Conservation (phyloP, 2,797 vertebrate species). For the Aselliscus stoliczkanus region DNA sequence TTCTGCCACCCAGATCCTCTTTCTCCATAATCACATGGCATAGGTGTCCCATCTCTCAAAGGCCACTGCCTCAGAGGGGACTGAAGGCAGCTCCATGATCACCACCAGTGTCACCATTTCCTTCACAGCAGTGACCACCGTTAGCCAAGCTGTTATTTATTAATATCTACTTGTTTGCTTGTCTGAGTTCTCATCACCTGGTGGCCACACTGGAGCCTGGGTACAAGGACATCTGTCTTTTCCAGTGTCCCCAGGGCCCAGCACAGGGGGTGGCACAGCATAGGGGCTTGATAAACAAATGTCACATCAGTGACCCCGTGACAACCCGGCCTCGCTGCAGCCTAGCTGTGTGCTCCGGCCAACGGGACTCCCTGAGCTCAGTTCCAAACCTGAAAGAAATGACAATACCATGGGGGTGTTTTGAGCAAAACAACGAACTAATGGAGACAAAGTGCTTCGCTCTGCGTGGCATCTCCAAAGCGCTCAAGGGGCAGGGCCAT, state of each 20-base stretch:
- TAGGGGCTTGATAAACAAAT: not conserved
- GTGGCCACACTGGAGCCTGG: not conserved
- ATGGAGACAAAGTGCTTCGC: not conserved
- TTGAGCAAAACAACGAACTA: not conserved
- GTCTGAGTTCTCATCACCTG: not conserved
- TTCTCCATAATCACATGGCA: not conserved
- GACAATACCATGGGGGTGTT: not conserved
- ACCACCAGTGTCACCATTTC: not conserved
- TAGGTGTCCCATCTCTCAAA: not conserved
- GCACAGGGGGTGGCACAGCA: accelerated
- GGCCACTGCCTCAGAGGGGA: not conserved
- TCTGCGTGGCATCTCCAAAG: not conserved
- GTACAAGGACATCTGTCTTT: too few relatives aligned
- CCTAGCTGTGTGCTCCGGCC: not conserved
- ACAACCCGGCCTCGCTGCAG: not conserved
- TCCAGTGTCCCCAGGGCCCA: not conserved
- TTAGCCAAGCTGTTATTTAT: not conserved
- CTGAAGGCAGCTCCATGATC: not conserved
- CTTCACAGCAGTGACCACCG: not conserved
- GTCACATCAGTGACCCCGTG: not conserved
- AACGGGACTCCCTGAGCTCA: not conserved
- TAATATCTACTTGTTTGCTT: not conserved
- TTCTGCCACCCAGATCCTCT: not conserved
- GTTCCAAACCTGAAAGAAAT: not conserved
- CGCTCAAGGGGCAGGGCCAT: not conserved